Base-by-base conservation (phyloP, 2,888 invertebrate species). In the Esperia sulphurella region DNA sequence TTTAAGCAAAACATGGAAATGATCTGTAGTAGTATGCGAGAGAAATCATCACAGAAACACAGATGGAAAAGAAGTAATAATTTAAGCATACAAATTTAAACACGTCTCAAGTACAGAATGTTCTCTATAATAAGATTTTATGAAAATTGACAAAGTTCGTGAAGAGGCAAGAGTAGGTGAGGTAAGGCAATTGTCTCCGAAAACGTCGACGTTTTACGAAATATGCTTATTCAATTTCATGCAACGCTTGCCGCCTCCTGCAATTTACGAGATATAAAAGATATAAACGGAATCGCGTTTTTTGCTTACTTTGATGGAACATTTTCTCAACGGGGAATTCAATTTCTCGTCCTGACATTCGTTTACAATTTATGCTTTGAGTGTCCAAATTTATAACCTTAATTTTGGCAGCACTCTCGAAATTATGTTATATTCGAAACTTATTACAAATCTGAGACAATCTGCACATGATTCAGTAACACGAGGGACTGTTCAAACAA, bases 221-320 rank as follows among this genome's bases (percentile, higher is more conserved):
- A 89, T 89, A 88, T 88, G 89, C 89, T 89, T 89, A 89, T 89
- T 89, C 89, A 89, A 89, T 89, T 89, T 89, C 89, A 89, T 89
- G 89, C 89, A 89, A 89, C 87, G 89, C 87, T 89, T 89, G 85
- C 84, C 89, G 85, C 86, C 89, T 89, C 89, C 87, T 89, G 87
- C 89, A 88, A 88, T 89, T 89, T 89, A 84, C 88, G 88, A 87
- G 89, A 89, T 89, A 87, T 88, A 89, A 89, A 87, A 89, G 88
- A 87, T 87, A 88, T 89, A 88, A 88, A 88, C 88, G 88, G 87
- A 88, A 89, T 89, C 88, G 78, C 86, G 81, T 88, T 89, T 89
- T 88, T 88, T 89, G 89, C 89, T 89, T 86, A 88, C 89, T 84
- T 87, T 85, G 84, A 83, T 79, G 82, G 88, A 88, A 85, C 81